Conservation (phyloP, 2,888 invertebrate species). For the Boloria selene region DNA sequence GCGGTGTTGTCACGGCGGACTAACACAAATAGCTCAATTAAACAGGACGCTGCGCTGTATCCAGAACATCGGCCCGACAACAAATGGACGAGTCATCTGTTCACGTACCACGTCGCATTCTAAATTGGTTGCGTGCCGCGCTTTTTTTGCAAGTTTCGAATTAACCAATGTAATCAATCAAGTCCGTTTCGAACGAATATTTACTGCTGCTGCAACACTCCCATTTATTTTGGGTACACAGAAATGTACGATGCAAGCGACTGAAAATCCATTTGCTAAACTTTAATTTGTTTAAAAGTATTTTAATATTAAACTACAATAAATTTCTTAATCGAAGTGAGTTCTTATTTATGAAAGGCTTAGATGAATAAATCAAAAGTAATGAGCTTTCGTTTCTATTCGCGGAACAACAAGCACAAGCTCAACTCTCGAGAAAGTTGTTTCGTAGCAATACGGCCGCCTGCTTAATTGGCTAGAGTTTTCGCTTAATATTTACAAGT, state of each 20-base stretch:
- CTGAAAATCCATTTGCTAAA: conserved; percentile 29
- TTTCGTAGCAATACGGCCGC: conserved; percentile 58
- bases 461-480: conserved; percentile 72
- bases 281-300: conserved; percentile 1
- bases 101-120: conserved; percentile 64
- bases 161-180: conserved; percentile 53
- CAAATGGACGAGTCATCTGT: conserved; percentile 63
- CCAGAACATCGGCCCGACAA: conserved; percentile 54
- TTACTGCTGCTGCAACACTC: conserved; percentile 35
- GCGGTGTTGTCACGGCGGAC: conserved; percentile 61
- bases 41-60: conserved; percentile 57
- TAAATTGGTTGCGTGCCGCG: conserved; percentile 66
- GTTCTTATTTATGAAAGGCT: conserved; percentile 6
- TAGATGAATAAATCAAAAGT: conserved; percentile 58
- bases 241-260: conserved; percentile 27
- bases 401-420: conserved; percentile 50
- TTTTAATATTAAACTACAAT: not conserved
- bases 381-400: conserved; percentile 64
- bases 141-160: conserved; percentile 55
- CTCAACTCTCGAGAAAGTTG: conserved; percentile 58
- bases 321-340: not conserved
- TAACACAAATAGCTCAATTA: conserved; percentile 78
- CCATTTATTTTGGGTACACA: conserved; percentile 33
- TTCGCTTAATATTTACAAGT: conserved; percentile 70
- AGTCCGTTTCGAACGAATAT: conserved; percentile 46